A percentile compares a stretch with the other conserved stretches of the same genome.
Conservation (phyloP, 1,140 invertebrate species). For the Eupeodes corollae region DNA sequence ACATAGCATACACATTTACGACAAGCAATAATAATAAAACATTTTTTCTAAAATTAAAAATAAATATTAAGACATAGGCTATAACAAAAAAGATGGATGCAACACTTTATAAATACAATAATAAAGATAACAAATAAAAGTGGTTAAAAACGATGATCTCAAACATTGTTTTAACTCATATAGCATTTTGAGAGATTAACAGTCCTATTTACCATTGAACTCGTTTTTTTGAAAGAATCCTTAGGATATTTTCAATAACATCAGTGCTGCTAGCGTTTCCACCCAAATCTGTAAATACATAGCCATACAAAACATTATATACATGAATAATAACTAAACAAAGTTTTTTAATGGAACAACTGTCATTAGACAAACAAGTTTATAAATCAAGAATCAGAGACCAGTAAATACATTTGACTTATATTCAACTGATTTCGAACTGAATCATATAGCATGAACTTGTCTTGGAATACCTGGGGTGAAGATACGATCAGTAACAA, state of each 20-base stretch:
- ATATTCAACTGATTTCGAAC: neutral
- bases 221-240: slow-evolving; percentile 41
- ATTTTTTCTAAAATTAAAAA: too few species aligned
- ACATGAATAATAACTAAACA: too few species aligned
- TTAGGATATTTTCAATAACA: slow-evolving; percentile 55
- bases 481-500: slow-evolving; percentile 69
- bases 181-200: neutral
- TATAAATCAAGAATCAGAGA: neutral
- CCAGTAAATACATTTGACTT: neutral
- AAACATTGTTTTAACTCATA: neutral
- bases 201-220: slow-evolving; percentile 33
- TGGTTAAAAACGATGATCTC: neutral
- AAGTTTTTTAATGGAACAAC: slow-evolving; percentile 4
- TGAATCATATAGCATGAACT: neutral
- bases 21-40: neutral
- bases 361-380: neutral
- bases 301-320: too few species aligned
- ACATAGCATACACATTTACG: slow-evolving; percentile 1
- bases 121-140: neutral
- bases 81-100: neutral
- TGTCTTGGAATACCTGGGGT: slow-evolving; percentile 51
- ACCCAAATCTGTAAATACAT: slow-evolving; percentile 48
- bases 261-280: slow-evolving; percentile 55
- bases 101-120: neutral
- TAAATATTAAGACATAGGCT: too few species aligned